These are phyloP conservation scores for Troides oblongomaculatus DNA, from an alignment of 2,888 invertebrate genomes.

Conservation along the genomic window DNA sequence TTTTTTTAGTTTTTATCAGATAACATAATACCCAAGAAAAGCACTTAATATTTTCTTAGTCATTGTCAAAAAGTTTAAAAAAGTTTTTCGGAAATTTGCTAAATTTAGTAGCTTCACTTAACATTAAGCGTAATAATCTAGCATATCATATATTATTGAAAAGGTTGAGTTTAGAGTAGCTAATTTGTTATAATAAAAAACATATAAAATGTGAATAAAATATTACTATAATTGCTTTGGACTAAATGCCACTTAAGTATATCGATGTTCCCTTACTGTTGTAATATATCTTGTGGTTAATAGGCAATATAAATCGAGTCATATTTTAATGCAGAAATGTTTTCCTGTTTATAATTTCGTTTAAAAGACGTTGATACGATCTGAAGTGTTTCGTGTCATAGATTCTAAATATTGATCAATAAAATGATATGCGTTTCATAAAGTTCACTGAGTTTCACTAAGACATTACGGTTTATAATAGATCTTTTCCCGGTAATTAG, in stretches of 20 bases:
- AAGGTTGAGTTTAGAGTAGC: neutral
- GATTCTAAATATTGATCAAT: conserved; percentile 9
- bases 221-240: conserved; percentile 1
- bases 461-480: conserved; percentile 34
- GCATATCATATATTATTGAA: neutral
- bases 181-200: conserved; percentile 5
- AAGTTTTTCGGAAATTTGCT: neutral
- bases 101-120: neutral
- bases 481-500: conserved; percentile 36
- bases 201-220: conserved; percentile 8
- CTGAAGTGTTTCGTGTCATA: neutral
- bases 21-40: too few species aligned
- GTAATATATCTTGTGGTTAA: conserved; percentile 6
- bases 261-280: conserved; percentile 6
- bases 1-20: neutral
- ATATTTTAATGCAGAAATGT: conserved; percentile 3
- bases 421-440: conserved; percentile 27
- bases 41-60: neutral
- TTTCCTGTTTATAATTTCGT: neutral
- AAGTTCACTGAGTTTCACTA: conserved; percentile 33
- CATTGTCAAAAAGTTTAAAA: neutral
- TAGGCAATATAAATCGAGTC: conserved; percentile 15
- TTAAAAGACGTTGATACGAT: neutral
- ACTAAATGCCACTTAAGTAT: conserved; percentile 12
- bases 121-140: neutral